A percentile compares a stretch with the other conserved stretches of the same genome.
Conservation (phyloP, 2,113 vertebrate genomes). For the Lepus timidus region DNA sequence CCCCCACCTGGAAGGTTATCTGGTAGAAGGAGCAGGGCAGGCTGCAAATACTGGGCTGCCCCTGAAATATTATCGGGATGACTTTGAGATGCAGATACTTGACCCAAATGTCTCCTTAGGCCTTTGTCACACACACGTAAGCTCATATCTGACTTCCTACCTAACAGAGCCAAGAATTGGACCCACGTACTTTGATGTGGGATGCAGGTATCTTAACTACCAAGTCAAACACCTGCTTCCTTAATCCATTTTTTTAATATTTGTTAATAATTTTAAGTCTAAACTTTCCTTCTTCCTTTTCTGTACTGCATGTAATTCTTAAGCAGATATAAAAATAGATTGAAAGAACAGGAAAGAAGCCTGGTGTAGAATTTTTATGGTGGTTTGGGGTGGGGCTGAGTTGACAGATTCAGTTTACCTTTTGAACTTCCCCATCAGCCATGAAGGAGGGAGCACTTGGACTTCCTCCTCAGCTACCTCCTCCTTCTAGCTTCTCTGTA, state of each 20-base stretch:
- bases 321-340: background rate
- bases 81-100: too few species aligned
- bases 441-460: background rate
- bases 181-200: too few species aligned
- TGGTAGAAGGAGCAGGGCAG: too few species aligned
- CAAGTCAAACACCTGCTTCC: too few species aligned
- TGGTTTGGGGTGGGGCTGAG: background rate
- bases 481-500: background rate
- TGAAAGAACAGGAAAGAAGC: background rate
- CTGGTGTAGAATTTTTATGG: background rate
- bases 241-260: background rate
- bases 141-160: too few species aligned
- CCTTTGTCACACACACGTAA: too few species aligned
- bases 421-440: background rate
- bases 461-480: slow-evolving; percentile 7
- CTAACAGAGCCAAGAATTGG: too few species aligned
- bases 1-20: too few species aligned
- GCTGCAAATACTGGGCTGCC: too few species aligned
- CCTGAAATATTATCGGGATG: too few species aligned
- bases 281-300: background rate
- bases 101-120: too few species aligned
- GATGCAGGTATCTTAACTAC: background rate
- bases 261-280: slow-evolving; percentile 6
- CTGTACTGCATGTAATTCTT: background rate
- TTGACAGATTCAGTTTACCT: background rate